Evolutionary conservation across 1,140 invertebrate genomes (phyloP).

Genomic region (silkworm (Bombyx mori)): ASM3026992v2 NC_085116.1:5202001-5202500

Average conservation of each 20-base stretch:
- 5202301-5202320: slow-evolving; percentile 75
- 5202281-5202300: slow-evolving; percentile 79
- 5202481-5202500: no score
- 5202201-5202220: slow-evolving; percentile 29
- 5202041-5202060: no score
- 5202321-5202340: slow-evolving; percentile 78
- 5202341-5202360: slow-evolving; percentile 86
- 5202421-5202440: no score
- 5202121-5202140: neutral
- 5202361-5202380: slow-evolving; percentile 72
- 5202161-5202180: slow-evolving; percentile 39
- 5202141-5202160: slow-evolving; percentile 37
- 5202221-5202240: slow-evolving; percentile 38
- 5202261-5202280: slow-evolving; percentile 46
- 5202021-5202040: no score
- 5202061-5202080: no score
- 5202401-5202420: no score
- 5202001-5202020: no score
- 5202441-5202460: no score
- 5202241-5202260: slow-evolving; percentile 45
- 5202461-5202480: no score
- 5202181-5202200: slow-evolving; percentile 29
- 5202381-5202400: no score
- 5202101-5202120: no score
- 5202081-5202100: no score